Evolutionary conservation across 2,888 invertebrate genomes (phyloP).

Genomic region (Hirtodrosophila duncani): DNA sequence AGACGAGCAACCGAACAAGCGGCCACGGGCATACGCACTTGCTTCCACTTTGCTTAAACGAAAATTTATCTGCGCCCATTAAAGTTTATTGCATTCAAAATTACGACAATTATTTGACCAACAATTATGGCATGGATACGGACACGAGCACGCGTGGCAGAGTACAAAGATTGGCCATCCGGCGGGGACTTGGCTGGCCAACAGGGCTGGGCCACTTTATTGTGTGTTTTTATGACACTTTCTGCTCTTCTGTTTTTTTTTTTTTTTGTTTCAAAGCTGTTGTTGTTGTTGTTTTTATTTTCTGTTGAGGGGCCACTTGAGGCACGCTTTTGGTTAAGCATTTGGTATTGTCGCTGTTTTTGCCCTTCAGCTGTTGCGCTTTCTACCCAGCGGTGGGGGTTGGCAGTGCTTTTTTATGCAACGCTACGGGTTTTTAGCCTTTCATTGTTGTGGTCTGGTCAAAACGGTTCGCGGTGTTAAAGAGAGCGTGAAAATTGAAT

Average conservation of each 20-base stretch:
- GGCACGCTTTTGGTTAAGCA: no score
- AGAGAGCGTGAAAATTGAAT: conserved; percentile 32
- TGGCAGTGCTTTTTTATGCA: conserved; percentile 21
- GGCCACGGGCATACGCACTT: conserved; percentile 11
- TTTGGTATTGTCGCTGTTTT: no score
- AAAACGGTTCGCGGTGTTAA: conserved; percentile 2
- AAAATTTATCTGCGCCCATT: conserved; percentile 68
- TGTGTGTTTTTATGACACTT: conserved; percentile 59
- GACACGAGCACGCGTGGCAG: no score
- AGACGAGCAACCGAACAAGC: conserved; percentile 18
- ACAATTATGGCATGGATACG: conserved; percentile 53
- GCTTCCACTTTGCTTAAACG: conserved; percentile 58
- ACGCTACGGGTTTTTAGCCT: conserved; percentile 7
- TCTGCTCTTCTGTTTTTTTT: conserved; percentile 9
- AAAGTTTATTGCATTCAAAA: conserved; percentile 62
- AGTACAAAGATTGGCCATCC: no score
- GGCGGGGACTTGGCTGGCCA: conserved; percentile 57
- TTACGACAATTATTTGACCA: conserved; percentile 60
- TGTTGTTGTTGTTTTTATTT: conserved; percentile 6
- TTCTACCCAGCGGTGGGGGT: conserved; percentile 31
- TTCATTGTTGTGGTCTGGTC: conserved; percentile 21
- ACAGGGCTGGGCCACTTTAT: conserved; percentile 62
- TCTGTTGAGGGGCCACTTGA: no score
- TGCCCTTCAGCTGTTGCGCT: conserved; percentile 55
- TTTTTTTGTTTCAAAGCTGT: conserved; percentile 7